Evolutionary conservation across 2,797 vertebrate genomes (phyloP), one percentile per base, ranked within the genome.

Genomic region (Anabas testudineus): DNA sequence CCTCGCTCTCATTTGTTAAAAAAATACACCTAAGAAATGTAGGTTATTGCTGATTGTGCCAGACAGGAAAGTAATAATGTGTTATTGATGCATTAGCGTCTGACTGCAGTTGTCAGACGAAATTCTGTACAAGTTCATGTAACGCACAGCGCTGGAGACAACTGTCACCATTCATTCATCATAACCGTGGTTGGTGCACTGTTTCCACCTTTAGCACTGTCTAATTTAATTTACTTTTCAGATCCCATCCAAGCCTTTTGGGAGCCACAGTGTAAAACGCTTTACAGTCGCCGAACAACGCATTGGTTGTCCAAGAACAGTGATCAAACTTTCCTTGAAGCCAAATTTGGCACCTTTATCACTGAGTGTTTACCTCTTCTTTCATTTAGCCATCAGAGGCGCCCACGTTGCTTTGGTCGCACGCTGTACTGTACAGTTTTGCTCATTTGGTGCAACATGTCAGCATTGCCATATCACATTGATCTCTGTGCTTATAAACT

Each of bases 81-180:
- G 84, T 84, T 88, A 90, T 87, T 88, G 88, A 88, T 87, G 88
- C 78, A 84, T 88, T 86, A 82, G 47, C 39, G 39, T 83, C 74
- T 81, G 74, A 78, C 87, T 85, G 84, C 80, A 68, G 79, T 81
- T 88, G 88, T 88, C 90, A 87, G 80, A 80, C 69, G 67, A 57
- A 74, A 85, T 88, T 81, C 83, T 46, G 71, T 18, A 60, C 76
- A 49, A 65, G 76, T 81, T 63, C 70, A 62, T 72, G 81, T 41
- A 67, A 53, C 76, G 51, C 65, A 46, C 66, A 71, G 76, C 16
- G 43, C 69, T 82, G 76, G 76, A 88, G 89, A 92, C 87, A 78
- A 91, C 87, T 89, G 90, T 91, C 90, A 85, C 36, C 79, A 73
- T 83, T 81, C 70, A 90, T 92, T 85, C 81, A 76, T 92, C 91